Evolutionary conservation across 2,113 vertebrate genomes (phyloP).

Genomic region (Pholis gunnellus): DNA sequence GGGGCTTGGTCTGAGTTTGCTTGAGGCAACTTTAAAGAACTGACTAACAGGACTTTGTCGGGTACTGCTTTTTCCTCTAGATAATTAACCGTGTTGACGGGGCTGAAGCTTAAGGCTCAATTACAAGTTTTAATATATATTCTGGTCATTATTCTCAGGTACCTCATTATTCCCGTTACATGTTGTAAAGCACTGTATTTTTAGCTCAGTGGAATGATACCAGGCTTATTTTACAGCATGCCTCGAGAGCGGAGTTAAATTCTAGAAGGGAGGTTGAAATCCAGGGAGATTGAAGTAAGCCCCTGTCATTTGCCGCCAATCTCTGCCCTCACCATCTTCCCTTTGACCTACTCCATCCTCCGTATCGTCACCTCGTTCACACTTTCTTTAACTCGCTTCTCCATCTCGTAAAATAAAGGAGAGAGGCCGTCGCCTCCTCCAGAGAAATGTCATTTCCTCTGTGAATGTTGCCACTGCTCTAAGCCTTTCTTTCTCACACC

Average conservation of each 20-base stretch:
- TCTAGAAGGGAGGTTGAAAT: conserved; percentile 1
- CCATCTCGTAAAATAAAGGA: conserved; percentile 62
- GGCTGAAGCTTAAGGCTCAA: conserved; percentile 30
- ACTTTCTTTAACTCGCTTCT: conserved; percentile 44
- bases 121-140: conserved; percentile 17
- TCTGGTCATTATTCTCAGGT: conserved; percentile 29
- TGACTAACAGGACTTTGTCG: conserved; percentile 17
- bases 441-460: conserved; percentile 70
- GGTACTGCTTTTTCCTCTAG: neutral
- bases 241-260: conserved; percentile 25
- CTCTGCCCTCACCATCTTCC: conserved; percentile 32
- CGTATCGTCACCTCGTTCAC: conserved; percentile 36
- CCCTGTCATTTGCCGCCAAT: conserved; percentile 21
- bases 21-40: conserved; percentile 17
- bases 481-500: conserved; percentile 68
- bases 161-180: conserved; percentile 46
- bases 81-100: conserved; percentile 41
- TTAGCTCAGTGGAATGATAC: neutral
- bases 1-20: conserved; percentile 19
- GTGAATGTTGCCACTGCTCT: conserved; percentile 59
- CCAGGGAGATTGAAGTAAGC: conserved; percentile 31
- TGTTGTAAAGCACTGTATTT: conserved; percentile 3
- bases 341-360: conserved; percentile 60
- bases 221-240: conserved; percentile 9
- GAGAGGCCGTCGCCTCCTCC: conserved; percentile 37